Conservation (phyloP, 2,797 vertebrate species). For the Loriculus beryllinus region DNA sequence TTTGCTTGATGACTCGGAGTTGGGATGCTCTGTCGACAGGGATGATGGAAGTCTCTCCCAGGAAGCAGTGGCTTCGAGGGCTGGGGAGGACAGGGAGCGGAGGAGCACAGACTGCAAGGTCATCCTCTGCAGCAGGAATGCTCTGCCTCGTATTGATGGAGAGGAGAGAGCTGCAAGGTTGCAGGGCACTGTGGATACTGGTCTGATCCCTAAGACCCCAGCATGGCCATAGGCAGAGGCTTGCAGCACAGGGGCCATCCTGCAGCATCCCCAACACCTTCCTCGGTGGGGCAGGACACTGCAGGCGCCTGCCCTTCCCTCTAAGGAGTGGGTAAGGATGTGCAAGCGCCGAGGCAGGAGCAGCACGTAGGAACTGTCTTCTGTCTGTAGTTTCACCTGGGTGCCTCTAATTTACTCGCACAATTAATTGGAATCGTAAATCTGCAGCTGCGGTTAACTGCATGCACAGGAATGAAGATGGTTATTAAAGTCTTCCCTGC, state of each 20-base stretch:
- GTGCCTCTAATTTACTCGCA: neutral
- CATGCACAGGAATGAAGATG: neutral
- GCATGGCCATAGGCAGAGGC: accelerated
- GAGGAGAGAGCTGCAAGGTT: neutral
- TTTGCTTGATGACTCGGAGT: neutral
- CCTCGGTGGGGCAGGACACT: accelerated
- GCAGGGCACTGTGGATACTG: accelerated
- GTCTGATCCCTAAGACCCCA: neutral
- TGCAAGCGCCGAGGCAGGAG: neutral
- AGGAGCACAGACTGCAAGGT: neutral
- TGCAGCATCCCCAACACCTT: accelerated
- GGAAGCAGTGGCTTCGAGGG: neutral
- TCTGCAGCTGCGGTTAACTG: neutral
- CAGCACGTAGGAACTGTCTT: neutral
- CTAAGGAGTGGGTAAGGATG: neutral
- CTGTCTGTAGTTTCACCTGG: neutral
- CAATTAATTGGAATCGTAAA: neutral
- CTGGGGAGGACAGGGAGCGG: neutral
- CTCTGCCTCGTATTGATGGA: accelerated
- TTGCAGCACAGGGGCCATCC: neutral
- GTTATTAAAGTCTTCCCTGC: neutral
- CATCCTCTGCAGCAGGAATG: neutral
- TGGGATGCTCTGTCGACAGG: neutral
- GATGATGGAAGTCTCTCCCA: neutral
- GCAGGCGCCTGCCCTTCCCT: neutral